Percentiles rank a stretch among this genome's conserved stretches.
Conservation (phyloP, 2,888 invertebrate genomes). For the Thyatira batis region DNA sequence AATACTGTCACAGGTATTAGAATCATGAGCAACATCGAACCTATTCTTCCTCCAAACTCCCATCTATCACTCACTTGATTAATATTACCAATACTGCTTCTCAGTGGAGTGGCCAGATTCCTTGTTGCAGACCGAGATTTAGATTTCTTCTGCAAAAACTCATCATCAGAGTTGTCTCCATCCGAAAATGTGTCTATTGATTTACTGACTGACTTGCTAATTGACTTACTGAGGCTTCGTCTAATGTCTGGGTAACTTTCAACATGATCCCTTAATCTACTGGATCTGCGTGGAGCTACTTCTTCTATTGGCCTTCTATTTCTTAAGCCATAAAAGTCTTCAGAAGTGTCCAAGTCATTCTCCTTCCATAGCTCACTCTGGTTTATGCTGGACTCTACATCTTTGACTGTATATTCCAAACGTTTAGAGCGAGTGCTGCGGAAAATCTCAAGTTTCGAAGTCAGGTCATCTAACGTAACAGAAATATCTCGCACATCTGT, state of each 20-base stretch:
- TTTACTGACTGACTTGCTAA: constrained; percentile 66
- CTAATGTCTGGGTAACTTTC: constrained; percentile 59
- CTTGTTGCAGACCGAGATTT: constrained; percentile 57
- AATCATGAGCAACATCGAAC: constrained; percentile 52
- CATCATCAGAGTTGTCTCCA: constrained; percentile 64
- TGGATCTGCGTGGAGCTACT: constrained; percentile 56
- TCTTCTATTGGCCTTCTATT: constrained; percentile 60
- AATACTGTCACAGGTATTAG: constrained; percentile 62
- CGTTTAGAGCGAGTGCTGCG: constrained; percentile 60
- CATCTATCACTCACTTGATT: constrained; percentile 48
- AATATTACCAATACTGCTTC: constrained; percentile 51
- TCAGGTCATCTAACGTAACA: constrained; percentile 48
- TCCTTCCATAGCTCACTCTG: constrained; percentile 43
- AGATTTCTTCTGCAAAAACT: constrained; percentile 46
- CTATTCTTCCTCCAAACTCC: constrained; percentile 71
- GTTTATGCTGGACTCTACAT: constrained; percentile 40
- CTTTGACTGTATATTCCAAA: constrained; percentile 62
- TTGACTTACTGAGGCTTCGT: constrained; percentile 63
- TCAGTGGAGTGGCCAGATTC: constrained; percentile 69
- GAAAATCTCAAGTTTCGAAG: constrained; percentile 47
- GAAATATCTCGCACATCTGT: constrained; percentile 31
- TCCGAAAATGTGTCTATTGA: constrained; percentile 67
- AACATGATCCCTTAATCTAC: constrained; percentile 56
- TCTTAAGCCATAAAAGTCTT: constrained; percentile 54
- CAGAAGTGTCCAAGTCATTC: constrained; percentile 46